Conservation (phyloP, 2,113 vertebrate genomes). For the Peromyscus polionotus region DNA sequence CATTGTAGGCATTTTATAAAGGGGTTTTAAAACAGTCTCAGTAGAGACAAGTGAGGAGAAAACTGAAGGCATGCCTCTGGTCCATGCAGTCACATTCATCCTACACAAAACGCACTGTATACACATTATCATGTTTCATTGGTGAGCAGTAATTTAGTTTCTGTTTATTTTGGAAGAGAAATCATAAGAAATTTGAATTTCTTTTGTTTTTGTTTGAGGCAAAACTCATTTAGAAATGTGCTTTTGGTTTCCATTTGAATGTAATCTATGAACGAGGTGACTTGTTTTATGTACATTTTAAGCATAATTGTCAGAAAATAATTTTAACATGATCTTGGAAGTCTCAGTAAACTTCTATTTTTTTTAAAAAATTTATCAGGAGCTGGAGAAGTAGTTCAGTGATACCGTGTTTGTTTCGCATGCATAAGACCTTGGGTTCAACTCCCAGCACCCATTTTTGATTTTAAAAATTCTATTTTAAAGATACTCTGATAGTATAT, state of each 20-base stretch:
- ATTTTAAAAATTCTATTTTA: constrained; percentile 12
- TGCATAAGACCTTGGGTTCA: background rate
- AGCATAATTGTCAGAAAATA: constrained; percentile 31
- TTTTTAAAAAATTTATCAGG: background rate
- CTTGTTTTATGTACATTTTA: constrained; percentile 16
- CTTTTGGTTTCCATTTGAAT: background rate
- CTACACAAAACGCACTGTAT: background rate
- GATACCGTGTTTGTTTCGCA: background rate
- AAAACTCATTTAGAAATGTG: constrained; percentile 13
- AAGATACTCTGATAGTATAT: background rate
- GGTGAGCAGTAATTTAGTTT: background rate
- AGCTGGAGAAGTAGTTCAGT: background rate
- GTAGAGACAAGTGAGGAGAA: background rate
- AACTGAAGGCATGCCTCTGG: background rate
- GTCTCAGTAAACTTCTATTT: background rate
- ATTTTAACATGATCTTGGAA: constrained; percentile 29
- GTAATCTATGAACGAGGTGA: background rate
- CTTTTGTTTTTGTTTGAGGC: background rate
- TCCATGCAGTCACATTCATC: background rate
- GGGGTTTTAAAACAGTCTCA: background rate
- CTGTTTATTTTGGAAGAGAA: constrained; percentile 11
- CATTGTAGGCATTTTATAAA: background rate
- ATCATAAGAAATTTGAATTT: background rate
- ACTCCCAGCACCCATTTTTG: background rate
- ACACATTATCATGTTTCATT: background rate